Conservation (phyloP, 1,140 invertebrate genomes). For the Anastrepha ludens region DNA sequence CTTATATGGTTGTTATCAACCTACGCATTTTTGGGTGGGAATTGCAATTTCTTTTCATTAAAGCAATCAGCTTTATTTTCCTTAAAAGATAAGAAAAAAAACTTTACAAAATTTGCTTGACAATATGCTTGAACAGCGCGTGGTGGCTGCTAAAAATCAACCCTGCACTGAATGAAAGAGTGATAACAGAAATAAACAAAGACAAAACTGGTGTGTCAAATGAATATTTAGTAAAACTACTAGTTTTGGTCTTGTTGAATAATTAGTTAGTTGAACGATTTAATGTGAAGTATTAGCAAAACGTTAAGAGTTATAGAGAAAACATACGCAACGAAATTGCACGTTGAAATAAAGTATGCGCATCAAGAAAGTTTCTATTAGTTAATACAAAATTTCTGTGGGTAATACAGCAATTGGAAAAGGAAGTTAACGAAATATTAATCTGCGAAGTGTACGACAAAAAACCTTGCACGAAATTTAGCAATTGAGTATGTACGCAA, state of each 20-base stretch:
- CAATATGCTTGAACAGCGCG: background rate
- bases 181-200: constrained; percentile 42
- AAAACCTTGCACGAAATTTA: no score
- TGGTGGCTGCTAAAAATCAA: background rate
- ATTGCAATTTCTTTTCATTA: no score
- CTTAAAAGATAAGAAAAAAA: background rate
- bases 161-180: constrained; percentile 10
- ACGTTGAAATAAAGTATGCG: background rate
- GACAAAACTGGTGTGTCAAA: background rate
- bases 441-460: background rate
- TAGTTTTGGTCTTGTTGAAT: background rate
- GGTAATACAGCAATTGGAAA: background rate
- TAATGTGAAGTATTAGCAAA: background rate
- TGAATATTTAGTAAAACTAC: background rate
- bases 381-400: background rate
- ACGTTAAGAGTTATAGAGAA: background rate
- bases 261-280: background rate
- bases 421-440: constrained; percentile 4
- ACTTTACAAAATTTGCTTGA: background rate
- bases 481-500: background rate
- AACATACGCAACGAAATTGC: background rate
- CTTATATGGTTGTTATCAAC: no score
- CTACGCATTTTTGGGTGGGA: no score
- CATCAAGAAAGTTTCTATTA: constrained; percentile 1
- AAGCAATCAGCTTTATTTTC: no score